Percentiles rank a stretch among this genome's conserved stretches.
Evolutionary conservation across 2,888 invertebrate species (phyloP).

Genomic region (Trachelus tabidus): DNA sequence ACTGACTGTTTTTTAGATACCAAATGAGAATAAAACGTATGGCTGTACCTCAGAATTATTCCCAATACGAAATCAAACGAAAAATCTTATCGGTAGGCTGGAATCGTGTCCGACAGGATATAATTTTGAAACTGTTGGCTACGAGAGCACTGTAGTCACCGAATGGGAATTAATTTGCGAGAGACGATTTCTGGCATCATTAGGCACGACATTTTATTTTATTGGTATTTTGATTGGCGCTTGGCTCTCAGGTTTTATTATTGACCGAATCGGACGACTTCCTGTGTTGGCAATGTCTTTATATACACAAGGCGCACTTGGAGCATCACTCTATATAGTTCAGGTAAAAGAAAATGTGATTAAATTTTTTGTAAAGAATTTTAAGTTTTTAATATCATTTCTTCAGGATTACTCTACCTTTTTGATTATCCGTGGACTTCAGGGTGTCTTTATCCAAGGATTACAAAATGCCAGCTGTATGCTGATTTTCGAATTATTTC

Average conservation of each 20-base stretch:
- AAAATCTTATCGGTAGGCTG: conserved; percentile 14
- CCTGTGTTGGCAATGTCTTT: conserved; percentile 64
- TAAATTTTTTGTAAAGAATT: not conserved
- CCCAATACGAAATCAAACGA: not conserved
- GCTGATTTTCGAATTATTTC: conserved; percentile 67
- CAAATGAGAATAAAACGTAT: conserved; percentile 32
- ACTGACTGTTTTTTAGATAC: not conserved
- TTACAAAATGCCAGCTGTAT: conserved; percentile 68
- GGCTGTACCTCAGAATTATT: conserved; percentile 31
- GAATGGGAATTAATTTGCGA: conserved; percentile 66
- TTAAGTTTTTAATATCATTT: not conserved
- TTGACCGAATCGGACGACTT: conserved; percentile 65
- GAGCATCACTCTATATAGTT: conserved; percentile 53
- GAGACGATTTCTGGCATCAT: conserved; percentile 51
- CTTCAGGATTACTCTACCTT: conserved; percentile 58
- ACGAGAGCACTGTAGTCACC: conserved; percentile 51
- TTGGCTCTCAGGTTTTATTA: conserved; percentile 60
- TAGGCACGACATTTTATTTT: conserved; percentile 61
- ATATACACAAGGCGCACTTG: conserved; percentile 61
- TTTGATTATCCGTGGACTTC: conserved; percentile 60
- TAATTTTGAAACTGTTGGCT: conserved; percentile 44
- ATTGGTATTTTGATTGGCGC: conserved; percentile 65
- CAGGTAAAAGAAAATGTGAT: conserved; percentile 41
- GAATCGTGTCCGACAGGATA: conserved; percentile 31
- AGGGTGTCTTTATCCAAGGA: conserved; percentile 67